Evolutionary conservation across 2,888 invertebrate species (phyloP).

Genomic region (Eledona agricola): DNA sequence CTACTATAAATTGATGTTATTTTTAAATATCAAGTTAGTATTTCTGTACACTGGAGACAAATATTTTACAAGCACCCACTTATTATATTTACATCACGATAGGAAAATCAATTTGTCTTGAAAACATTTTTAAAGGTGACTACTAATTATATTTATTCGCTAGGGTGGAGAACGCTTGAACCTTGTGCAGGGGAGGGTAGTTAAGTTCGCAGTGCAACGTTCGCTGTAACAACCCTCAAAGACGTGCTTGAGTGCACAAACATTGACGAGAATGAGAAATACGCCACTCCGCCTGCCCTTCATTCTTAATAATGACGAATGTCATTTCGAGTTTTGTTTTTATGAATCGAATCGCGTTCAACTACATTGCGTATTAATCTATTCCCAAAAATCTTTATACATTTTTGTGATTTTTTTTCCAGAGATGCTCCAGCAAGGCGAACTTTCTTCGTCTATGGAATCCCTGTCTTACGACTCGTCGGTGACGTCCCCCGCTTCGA

Average conservation of each 20-base stretch:
- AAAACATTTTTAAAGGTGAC: conserved; percentile 37
- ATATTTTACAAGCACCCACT: too few species aligned
- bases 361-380: too few species aligned
- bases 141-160: conserved; percentile 49
- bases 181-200: conserved; percentile 41
- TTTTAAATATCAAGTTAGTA: too few species aligned
- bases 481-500: conserved; percentile 75
- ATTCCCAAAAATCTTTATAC: not conserved
- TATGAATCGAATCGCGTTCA: too few species aligned
- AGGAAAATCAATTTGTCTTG: too few species aligned
- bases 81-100: too few species aligned
- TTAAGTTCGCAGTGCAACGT: conserved; percentile 45
- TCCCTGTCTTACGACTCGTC: conserved; percentile 79
- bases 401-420: conserved; percentile 54
- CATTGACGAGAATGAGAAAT: conserved; percentile 29
- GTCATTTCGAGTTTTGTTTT: too few species aligned
- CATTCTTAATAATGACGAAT: too few species aligned
- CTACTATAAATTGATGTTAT: too few species aligned
- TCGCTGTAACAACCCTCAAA: conserved; percentile 49
- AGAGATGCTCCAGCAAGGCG: conserved; percentile 80
- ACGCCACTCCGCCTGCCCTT: too few species aligned
- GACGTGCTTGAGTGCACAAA: conserved; percentile 51
- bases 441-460: conserved; percentile 80
- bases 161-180: conserved; percentile 43
- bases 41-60: too few species aligned